Evolutionary conservation across 2,113 vertebrate genomes (phyloP).

Genomic region (Odontophorus gujanensis): DNA sequence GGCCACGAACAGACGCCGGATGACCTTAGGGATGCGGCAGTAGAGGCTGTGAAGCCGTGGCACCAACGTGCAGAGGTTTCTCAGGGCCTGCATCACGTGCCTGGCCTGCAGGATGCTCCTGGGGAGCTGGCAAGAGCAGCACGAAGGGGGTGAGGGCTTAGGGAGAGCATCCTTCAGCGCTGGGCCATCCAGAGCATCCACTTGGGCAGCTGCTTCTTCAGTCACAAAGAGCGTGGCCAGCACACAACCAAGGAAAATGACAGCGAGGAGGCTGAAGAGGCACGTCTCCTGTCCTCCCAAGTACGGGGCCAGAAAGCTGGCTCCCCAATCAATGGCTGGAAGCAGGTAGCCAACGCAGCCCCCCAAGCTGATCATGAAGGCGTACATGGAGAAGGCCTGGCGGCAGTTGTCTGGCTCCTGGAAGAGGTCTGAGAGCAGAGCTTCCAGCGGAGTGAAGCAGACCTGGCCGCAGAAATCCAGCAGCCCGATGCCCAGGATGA

Average conservation of each 20-base stretch:
- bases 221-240: conserved; percentile 82
- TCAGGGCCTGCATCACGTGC: neutral
- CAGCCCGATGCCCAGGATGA: conserved; percentile 82
- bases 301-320: conserved; percentile 76
- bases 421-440: conserved; percentile 87
- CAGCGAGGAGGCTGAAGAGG: conserved; percentile 82
- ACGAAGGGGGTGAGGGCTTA: accelerated
- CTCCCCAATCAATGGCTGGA: conserved; percentile 85
- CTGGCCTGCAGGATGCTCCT: neutral
- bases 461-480: conserved; percentile 90
- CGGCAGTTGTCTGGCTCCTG: conserved; percentile 83
- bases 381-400: conserved; percentile 85
- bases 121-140: conserved; percentile 52
- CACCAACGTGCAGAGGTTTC: conserved; percentile 66
- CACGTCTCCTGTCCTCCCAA: conserved; percentile 85
- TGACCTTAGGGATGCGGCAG: conserved; percentile 79
- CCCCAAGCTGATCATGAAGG: conserved; percentile 89
- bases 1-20: conserved; percentile 83
- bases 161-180: neutral
- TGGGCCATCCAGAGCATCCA: neutral
- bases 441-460: conserved; percentile 88
- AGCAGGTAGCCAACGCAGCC: conserved; percentile 89
- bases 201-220: conserved; percentile 67
- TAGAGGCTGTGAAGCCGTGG: conserved; percentile 78
- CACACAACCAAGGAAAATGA: conserved; percentile 84